Evolutionary conservation across 2,113 vertebrate species (phyloP).

Genomic region (Pagrus major): DNA sequence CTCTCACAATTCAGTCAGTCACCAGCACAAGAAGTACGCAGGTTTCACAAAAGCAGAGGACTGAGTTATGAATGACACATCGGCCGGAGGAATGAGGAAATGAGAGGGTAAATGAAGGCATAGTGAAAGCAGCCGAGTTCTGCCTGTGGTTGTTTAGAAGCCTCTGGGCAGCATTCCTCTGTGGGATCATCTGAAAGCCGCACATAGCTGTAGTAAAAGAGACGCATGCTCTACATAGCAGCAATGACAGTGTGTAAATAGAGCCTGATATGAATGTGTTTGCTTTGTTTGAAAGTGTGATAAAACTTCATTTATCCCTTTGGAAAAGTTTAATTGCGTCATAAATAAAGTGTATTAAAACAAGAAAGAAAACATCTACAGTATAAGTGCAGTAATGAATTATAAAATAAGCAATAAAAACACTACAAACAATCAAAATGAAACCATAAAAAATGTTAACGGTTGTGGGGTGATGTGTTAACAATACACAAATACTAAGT

Average conservation of each 20-base stretch:
- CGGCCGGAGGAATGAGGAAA: conserved; percentile 40
- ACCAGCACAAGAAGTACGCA: not conserved
- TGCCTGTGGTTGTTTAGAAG: conserved; percentile 62
- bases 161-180: conserved; percentile 65
- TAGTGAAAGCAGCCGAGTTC: conserved; percentile 39
- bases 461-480: not conserved
- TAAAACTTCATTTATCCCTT: not conserved
- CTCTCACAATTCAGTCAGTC: not conserved
- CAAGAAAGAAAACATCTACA: not conserved
- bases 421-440: not conserved
- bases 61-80: conserved; percentile 42
- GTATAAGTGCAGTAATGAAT: not conserved
- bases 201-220: conserved; percentile 60
- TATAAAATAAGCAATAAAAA: conserved; percentile 4
- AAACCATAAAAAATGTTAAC: not conserved
- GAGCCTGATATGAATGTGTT: conserved; percentile 12
- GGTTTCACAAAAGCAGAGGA: conserved; percentile 5
- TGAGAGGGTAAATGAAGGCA: conserved; percentile 46
- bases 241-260: conserved; percentile 53
- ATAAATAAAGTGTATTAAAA: not conserved
- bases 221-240: conserved; percentile 44
- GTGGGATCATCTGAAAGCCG: conserved; percentile 62
- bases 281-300: conserved; percentile 19
- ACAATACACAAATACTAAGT: not conserved
- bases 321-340: not conserved